Conservation (phyloP, 2,113 vertebrate genomes). For the Eonycteris spelaea region DNA sequence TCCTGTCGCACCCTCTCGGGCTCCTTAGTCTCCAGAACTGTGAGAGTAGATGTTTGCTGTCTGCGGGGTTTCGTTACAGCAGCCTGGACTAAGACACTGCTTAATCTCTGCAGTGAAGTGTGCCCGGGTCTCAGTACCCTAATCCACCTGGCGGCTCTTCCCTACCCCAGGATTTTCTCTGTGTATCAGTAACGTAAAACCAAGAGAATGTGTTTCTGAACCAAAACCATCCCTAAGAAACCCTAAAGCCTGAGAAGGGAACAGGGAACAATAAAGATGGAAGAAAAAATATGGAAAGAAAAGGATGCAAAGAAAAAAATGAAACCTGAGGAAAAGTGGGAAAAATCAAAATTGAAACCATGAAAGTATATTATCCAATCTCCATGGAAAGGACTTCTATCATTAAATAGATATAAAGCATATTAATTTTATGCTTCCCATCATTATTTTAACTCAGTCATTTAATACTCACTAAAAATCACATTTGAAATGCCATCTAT, state of each 20-base stretch:
- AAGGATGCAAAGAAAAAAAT: not conserved
- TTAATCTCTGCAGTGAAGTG: not conserved
- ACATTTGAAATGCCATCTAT: not conserved
- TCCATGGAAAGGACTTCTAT: not conserved
- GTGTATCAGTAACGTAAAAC: not conserved
- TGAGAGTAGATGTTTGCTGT: not conserved
- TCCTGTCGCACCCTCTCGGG: not conserved
- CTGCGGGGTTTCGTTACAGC: not conserved
- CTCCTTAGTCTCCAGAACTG: not conserved
- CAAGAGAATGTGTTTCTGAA: not conserved
- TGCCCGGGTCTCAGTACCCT: not conserved
- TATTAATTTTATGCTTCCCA: not conserved
- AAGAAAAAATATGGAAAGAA: not conserved
- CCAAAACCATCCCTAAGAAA: not conserved
- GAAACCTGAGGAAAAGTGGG: not conserved
- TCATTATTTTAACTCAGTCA: not conserved
- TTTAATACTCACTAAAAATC: not conserved
- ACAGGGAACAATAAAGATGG: not conserved
- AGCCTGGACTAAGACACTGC: not conserved
- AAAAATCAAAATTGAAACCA: not conserved
- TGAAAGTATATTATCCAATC: not conserved
- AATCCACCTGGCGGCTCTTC: not conserved
- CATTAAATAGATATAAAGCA: not conserved
- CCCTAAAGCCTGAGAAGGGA: not conserved
- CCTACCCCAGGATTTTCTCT: not conserved